Evolutionary conservation across 1,140 invertebrate species (phyloP), one percentile per base, ranked within the genome.

Genomic region (Scylla paramamosain): DNA sequence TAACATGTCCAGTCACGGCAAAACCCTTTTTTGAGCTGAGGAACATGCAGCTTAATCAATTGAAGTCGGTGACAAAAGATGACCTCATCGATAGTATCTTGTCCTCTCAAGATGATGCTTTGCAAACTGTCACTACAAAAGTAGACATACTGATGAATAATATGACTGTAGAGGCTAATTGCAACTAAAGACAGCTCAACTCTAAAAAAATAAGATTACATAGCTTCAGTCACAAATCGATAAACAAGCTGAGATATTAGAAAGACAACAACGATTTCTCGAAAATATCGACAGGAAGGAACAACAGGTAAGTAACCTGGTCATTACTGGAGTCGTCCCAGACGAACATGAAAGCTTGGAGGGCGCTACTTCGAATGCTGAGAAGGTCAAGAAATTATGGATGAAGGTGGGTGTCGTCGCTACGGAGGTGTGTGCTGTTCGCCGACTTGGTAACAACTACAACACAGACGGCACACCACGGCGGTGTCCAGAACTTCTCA

Each of bases 61-160:
- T 87, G 39, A 87, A 87, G 20, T 14, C 84, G 25, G 84, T 87
- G 84, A 87, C 28, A 45, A 87, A 87, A 45, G 84, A 87, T 14
- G 84, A 87, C 10, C 84, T 87, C 84, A 87, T 45, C 39, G 84
- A 87, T 14, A 32, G 84, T 45, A 32, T 87, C 39, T 4, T 87
- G 84, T 87, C 84, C 3, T 87, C 28, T 10, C 10, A 87, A 4
- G 84, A n/a, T 31, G 84, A 87, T 32, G 84, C 28, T 7, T n/a
- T 87, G 84, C 84, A 87, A 87, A 45, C 84, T 32, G 84, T 87
- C 4, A 87, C 84, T 29, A 45, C 29, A 2, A 87, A 87, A 31
- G 10, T 87, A 2, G 29, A 87, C 84, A 87, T 87, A 28, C 14
- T 87, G 4, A n/a, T 87, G 25, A 87, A 87, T 87, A 28, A 87